Conservation (phyloP, 2,888 invertebrate genomes). For the Hetaerina titia region DNA sequence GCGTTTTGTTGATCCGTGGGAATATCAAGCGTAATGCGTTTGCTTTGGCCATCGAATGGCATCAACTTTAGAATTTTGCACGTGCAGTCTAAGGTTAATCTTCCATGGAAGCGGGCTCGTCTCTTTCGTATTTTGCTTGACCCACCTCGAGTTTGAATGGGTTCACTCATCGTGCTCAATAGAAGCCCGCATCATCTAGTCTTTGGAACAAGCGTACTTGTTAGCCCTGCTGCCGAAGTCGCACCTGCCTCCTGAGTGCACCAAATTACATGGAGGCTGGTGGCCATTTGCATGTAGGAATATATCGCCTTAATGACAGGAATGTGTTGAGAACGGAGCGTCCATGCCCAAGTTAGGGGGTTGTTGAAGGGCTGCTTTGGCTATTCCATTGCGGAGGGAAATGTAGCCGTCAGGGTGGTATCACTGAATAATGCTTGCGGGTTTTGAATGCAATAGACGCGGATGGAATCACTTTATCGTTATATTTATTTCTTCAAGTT, state of each 20-base stretch:
- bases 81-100: not conserved
- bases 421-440: too few species aligned
- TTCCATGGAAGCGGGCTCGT: not conserved
- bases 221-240: not conserved
- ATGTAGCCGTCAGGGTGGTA: too few species aligned
- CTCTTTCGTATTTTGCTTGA: not conserved
- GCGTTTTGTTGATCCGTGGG: not conserved
- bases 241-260: not conserved
- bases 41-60: not conserved
- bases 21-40: not conserved
- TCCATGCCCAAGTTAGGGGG: too few species aligned
- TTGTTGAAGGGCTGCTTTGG: too few species aligned
- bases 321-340: not conserved
- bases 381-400: too few species aligned
- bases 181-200: not conserved
- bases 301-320: not conserved
- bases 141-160: not conserved
- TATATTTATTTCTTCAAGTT: too few species aligned
- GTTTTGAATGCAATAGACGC: too few species aligned
- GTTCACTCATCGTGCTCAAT: not conserved
- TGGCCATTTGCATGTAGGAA: not conserved
- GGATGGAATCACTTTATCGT: too few species aligned
- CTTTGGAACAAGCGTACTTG: not conserved
- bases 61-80: not conserved
- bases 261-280: not conserved